A percentile compares a stretch with the other conserved stretches of the same genome.
These are phyloP conservation scores for Oreochromis mossambicus DNA, from an alignment of 2,797 vertebrate species.

Conservation along the genomic window DNA sequence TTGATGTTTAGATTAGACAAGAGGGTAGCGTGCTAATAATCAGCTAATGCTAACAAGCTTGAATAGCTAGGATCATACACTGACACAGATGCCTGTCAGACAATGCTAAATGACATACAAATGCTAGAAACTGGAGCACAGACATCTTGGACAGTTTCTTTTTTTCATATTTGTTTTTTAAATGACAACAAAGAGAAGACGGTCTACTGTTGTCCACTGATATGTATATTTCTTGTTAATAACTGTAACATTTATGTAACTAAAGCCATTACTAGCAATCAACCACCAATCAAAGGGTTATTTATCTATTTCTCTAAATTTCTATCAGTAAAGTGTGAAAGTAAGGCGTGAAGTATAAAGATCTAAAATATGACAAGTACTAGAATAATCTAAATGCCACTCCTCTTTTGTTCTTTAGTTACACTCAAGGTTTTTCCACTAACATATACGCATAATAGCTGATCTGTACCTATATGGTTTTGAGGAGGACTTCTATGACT, in stretches of 20 bases:
- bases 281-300: rapidly evolving
- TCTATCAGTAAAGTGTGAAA: not conserved
- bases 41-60: not conserved
- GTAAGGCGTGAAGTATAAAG: not conserved
- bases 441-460: not conserved
- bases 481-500: not conserved
- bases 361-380: not conserved
- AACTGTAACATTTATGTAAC: not conserved
- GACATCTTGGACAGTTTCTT: not conserved
- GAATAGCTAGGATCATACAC: not conserved
- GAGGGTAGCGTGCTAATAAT: not conserved
- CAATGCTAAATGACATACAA: rapidly evolving
- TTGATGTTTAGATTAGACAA: rapidly evolving
- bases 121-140: not conserved
- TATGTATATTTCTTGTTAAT: not conserved
- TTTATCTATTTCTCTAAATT: not conserved
- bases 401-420: not conserved
- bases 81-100: not conserved
- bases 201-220: not conserved
- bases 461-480: not conserved
- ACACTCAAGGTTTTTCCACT: not conserved
- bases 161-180: not conserved
- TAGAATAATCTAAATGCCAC: not conserved
- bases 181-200: not conserved
- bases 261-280: not conserved